Conservation (phyloP, 1,140 invertebrate species). For the Pseudomyrmex pallidus region DNA sequence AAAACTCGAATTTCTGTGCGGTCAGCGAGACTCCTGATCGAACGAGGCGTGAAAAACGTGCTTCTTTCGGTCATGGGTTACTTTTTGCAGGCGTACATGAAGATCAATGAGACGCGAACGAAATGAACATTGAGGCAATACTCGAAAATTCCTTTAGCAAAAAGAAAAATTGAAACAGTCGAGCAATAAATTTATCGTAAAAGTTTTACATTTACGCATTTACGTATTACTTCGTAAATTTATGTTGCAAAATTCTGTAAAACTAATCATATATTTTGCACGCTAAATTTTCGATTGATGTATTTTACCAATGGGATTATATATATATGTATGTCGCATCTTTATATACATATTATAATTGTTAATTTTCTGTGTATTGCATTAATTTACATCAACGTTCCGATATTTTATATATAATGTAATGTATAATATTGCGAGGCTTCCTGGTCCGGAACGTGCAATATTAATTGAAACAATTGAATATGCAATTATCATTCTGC, state of each 20-base stretch:
- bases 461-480: slow-evolving; percentile 26
- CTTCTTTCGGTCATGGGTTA: slow-evolving; percentile 20
- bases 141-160: neutral
- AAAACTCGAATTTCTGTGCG: slow-evolving; percentile 53
- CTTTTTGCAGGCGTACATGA: slow-evolving; percentile 22
- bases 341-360: too few species aligned
- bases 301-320: too few species aligned
- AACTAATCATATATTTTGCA: neutral
- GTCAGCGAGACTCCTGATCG: slow-evolving; percentile 46
- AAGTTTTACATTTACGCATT: slow-evolving; percentile 1
- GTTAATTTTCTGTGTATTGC: too few species aligned
- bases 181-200: neutral
- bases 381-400: slow-evolving; percentile 18
- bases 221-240: neutral
- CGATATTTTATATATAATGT: neutral
- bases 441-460: neutral
- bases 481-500: slow-evolving; percentile 22
- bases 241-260: neutral
- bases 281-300: too few species aligned
- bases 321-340: too few species aligned
- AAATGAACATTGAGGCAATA: slow-evolving; percentile 11
- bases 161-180: neutral
- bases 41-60: slow-evolving; percentile 57
- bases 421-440: slow-evolving; percentile 21
- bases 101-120: slow-evolving; percentile 32